Base-by-base conservation (phyloP, 2,113 vertebrate genomes). In the Nymphicus hollandicus region DNA sequence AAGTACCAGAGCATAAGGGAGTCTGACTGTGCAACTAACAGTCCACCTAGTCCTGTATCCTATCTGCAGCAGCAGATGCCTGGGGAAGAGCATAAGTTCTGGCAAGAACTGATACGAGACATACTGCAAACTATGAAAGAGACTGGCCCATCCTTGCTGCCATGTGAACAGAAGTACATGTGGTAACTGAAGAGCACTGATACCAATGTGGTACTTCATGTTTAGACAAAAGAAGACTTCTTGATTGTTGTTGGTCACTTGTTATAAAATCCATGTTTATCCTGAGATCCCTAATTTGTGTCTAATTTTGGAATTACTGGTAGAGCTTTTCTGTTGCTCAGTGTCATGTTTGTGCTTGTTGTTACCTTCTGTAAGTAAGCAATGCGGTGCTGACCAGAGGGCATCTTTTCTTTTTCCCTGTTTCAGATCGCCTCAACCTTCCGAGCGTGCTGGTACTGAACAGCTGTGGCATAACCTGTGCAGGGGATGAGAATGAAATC, bases 371-470 rank as follows among this genome's bases (percentile, higher is more conserved):
- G n/a, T 31, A 22, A 9, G n/a, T 50, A 9, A 41, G 61, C 39
- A 44, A 60, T 22, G 16, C 65, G 17, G 10, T 52, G 53, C 77
- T 94, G 81, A 95, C 22, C 22, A 16, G 49, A 73, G 94, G 65
- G 83, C 79, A 66, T 79, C 49, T 55, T 63, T 5, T 81, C 52
- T 52, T 65, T 63, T 46, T 6, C 31, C 69, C 13, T 6, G 2
- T 96, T 84, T 81, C 97, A 99, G 99, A 99, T 93, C 98, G 98
- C 37, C 98, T 99, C 92, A 99, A 99, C 97, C 97, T 99, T 77
- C 99, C 99, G 4, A 99, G 98, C 7, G 96, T 98, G 11, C 97
- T 99, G 86, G 99, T 99, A 33, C 97, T 99, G 95, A 99, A 99
- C 91, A 97, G 98, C 96, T 98, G 99, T 61, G 99, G 99, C 31